phyloP scores from a whole-genome alignment of 2,888 invertebrate species.

The Gymnocheta viridis region DNA sequence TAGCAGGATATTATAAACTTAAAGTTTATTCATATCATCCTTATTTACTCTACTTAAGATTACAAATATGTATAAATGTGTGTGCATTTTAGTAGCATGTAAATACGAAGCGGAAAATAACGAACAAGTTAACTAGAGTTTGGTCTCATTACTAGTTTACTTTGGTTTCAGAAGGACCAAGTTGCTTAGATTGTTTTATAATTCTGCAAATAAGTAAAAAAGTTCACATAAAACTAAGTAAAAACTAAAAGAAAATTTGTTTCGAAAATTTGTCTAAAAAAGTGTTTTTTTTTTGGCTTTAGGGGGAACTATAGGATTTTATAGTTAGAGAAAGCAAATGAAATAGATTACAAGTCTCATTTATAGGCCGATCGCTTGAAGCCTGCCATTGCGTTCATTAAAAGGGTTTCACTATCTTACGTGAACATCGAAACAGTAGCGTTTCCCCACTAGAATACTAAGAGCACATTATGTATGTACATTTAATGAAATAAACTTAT shows the following conservation, averaged over 20 bases:
- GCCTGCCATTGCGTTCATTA: too few relatives aligned
- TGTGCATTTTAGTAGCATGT: neutral
- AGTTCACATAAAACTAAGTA: neutral
- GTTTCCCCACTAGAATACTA: too few relatives aligned
- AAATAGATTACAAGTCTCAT: too few relatives aligned
- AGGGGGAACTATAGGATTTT: neutral
- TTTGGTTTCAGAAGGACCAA: conserved; percentile 5
- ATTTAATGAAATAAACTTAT: too few relatives aligned
- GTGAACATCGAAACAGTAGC: too few relatives aligned
- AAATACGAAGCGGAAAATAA: conserved; percentile 25
- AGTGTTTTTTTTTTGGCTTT: neutral
- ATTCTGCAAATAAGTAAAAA: neutral
- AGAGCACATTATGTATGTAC: too few relatives aligned
- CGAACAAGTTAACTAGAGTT: conserved; percentile 17
- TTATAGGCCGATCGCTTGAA: too few relatives aligned
- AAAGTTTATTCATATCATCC: conserved; percentile 55
- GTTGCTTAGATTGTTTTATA: conserved; percentile 2
- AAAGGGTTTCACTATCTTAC: too few relatives aligned
- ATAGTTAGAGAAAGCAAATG: too few relatives aligned
- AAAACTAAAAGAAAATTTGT: neutral
- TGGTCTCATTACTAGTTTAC: conserved; percentile 15
- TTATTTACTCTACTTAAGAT: conserved; percentile 38
- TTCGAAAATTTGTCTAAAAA: neutral
- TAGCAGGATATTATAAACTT: conserved; percentile 66
- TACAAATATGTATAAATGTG: neutral